Percentiles rank a stretch among this genome's conserved stretches.
These are phyloP conservation scores for Petroica traversi DNA, from an alignment of 2,113 vertebrate species.

Conservation along the genomic window DNA sequence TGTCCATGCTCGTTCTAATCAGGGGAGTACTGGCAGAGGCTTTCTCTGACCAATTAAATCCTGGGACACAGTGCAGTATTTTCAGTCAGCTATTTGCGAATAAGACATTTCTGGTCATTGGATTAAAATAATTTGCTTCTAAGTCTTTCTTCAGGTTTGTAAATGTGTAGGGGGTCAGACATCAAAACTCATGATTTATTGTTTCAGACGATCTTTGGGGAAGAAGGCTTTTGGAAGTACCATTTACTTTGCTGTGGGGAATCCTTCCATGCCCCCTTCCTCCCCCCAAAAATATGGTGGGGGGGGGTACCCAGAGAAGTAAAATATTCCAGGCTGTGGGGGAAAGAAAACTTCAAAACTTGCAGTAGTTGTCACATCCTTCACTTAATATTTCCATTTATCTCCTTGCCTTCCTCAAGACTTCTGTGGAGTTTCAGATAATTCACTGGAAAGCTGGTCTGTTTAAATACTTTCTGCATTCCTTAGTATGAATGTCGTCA, in stretches of 20 bases:
- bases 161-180: not conserved
- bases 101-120: not conserved
- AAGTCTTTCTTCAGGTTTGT: not conserved
- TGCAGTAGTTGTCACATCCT: not conserved
- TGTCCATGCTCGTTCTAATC: not conserved
- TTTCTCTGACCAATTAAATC: not conserved
- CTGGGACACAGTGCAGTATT: not conserved
- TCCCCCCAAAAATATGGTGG: fast-evolving
- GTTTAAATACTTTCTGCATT: constrained; percentile 39
- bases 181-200: not conserved
- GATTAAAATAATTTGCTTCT: not conserved
- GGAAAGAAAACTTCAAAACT: not conserved
- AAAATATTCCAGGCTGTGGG: not conserved
- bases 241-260: not conserved
- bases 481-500: not conserved
- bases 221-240: not conserved
- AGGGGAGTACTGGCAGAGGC: not conserved
- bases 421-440: not conserved
- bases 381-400: not conserved
- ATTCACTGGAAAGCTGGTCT: not conserved
- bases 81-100: not conserved
- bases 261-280: fast-evolving
- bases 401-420: not conserved
- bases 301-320: not conserved
- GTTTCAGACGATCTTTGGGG: not conserved